These are phyloP conservation scores for Dryomyza anilis DNA, from an alignment of 2,888 invertebrate genomes.

Conservation along the genomic window DNA sequence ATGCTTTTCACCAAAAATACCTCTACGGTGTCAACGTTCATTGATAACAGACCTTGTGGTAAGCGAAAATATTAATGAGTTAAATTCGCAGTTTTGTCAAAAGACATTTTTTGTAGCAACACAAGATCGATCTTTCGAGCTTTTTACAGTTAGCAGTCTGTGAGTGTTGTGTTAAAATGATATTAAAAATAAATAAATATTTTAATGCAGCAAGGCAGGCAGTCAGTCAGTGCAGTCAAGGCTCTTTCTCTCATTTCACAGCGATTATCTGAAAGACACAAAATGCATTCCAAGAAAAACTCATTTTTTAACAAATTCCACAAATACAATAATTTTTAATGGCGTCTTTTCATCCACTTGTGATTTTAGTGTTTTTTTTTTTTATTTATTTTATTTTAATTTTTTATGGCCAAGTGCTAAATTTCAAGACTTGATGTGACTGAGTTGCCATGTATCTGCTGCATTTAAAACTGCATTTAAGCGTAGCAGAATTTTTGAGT, in stretches of 20 bases:
- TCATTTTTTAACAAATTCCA: constrained; percentile 20
- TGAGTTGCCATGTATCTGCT: too few relatives aligned
- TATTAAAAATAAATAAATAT: not conserved
- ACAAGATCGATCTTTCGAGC: too few relatives aligned
- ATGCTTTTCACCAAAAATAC: too few relatives aligned
- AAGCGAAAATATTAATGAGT: not conserved
- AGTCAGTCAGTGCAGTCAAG: not conserved
- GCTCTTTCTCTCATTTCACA: constrained; percentile 4
- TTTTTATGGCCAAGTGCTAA: not conserved
- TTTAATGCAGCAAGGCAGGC: not conserved
- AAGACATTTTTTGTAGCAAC: not conserved
- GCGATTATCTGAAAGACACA: not conserved
- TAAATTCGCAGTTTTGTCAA: not conserved
- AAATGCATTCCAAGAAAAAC: constrained; percentile 27
- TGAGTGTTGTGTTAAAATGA: not conserved
- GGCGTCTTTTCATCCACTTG: not conserved
- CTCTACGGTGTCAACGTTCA: too few relatives aligned
- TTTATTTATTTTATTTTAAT: not conserved
- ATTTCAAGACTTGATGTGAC: too few relatives aligned
- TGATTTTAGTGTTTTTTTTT: not conserved
- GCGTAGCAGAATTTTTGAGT: too few relatives aligned
- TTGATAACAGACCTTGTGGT: too few relatives aligned
- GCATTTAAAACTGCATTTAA: too few relatives aligned
- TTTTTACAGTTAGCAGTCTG: not conserved
- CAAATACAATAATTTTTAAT: constrained; percentile 13